Evolutionary conservation across 2,113 vertebrate species (phyloP), one percentile per base, ranked within the genome.

Genomic region (Scalopus aquaticus): DNA sequence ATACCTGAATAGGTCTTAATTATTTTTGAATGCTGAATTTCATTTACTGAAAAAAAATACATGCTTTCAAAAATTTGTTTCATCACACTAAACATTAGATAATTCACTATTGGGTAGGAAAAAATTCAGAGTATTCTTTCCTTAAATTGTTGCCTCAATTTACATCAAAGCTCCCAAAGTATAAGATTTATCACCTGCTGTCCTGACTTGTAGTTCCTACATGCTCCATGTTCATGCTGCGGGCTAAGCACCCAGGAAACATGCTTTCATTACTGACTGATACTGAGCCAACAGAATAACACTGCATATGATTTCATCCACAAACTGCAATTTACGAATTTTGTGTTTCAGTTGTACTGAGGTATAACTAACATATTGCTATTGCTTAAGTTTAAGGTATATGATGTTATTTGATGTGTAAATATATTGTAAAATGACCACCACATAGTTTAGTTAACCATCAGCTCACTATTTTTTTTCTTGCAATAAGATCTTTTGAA

Each of bases 11-110:
- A 77, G 64, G 44, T 35, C 32, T 90, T 86, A 24, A 12, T 19
- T 42, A 26, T 19, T 37, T 90, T 85, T 30, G 95, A 93, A 65
- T 72, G 69, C 16, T 60, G 80, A 56, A 35, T 72, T 74, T 46
- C 5, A 92, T 56, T 73, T 79, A 70, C 30, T n/a, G 51, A 60
- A 80, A 67, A 67, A 81, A 92, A 8, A 65, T 37, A 58, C 1
- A 20, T 30, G 11, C 20, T 72, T 65, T 72, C 2, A 73, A 90
- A 77, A 64, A 44, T 35, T 5, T 20, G 30, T 80, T 88, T 90
- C 20, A 79, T 49, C 11, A 78, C 37, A 56, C 0, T 54, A 12
- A 28, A 24, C 0, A 37, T 69, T 62, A 79, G 20, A 58, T 69
- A 58, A 39, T 72, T 42, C 15, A 46, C 12, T 58, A 42, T 56